phyloP scores from a whole-genome alignment of 1,140 invertebrate genomes.

The Drosophila suzukii region DNA sequence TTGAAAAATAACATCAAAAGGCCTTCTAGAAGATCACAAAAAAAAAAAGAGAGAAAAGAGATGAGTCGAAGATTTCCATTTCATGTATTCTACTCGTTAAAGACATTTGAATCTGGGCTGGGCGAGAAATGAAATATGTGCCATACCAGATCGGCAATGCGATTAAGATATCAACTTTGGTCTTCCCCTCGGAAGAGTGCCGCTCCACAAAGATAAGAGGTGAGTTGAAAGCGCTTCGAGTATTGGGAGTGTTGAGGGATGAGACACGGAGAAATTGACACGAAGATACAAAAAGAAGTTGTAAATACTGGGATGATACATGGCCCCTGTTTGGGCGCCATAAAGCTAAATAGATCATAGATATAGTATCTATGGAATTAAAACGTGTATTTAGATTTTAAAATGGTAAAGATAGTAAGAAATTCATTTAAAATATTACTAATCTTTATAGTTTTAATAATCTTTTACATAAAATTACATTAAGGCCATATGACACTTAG shows the following conservation, averaged over 20 bases:
- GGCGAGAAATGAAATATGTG: constrained; percentile 58
- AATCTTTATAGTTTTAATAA: too few species aligned
- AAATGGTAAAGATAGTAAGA: too few species aligned
- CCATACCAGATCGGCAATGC: constrained; percentile 69
- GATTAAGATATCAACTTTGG: constrained; percentile 76
- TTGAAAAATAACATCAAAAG: constrained; percentile 63
- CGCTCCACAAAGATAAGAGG: constrained; percentile 63
- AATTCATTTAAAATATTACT: too few species aligned
- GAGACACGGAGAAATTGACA: constrained; percentile 11
- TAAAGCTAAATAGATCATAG: neutral
- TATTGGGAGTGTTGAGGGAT: constrained; percentile 10
- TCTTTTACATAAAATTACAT: too few species aligned
- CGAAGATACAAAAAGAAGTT: neutral
- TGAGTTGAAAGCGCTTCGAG: constrained; percentile 20
- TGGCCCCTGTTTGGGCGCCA: neutral
- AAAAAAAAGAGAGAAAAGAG: constrained; percentile 9
- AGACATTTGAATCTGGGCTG: constrained; percentile 42
- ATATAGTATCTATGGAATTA: too few species aligned
- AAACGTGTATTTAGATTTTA: too few species aligned
- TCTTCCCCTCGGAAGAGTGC: constrained; percentile 36
- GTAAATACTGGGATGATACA: neutral
- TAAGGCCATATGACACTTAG: too few species aligned
- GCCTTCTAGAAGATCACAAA: constrained; percentile 30
- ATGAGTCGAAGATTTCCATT: constrained; percentile 45
- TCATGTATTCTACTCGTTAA: constrained; percentile 53